phyloP scores from a whole-genome alignment of 2,888 invertebrate species.

The Scrobipalpa costella region DNA sequence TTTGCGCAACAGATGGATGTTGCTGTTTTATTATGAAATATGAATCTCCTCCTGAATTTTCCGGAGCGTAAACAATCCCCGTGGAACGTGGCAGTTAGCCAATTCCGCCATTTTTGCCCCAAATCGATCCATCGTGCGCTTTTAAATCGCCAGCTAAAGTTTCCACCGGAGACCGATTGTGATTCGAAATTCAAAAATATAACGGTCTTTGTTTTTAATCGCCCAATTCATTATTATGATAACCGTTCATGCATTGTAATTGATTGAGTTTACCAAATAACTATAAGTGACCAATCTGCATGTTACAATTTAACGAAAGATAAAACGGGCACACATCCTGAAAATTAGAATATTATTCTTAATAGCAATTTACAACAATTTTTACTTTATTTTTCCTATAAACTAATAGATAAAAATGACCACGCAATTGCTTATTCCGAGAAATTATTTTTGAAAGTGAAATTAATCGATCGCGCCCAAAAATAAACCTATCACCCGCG shows the following conservation, averaged over 20 bases:
- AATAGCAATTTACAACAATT: too few relatives aligned
- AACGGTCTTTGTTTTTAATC: constrained; percentile 32
- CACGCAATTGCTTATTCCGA: too few relatives aligned
- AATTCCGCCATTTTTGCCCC: background rate
- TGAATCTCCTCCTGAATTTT: background rate
- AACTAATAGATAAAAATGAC: too few relatives aligned
- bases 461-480: background rate
- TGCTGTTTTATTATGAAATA: background rate
- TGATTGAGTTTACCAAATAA: too few relatives aligned
- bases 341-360: too few relatives aligned
- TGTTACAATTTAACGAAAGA: too few relatives aligned
- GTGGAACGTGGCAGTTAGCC: background rate
- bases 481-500: background rate
- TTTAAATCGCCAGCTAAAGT: constrained; percentile 2
- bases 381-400: too few relatives aligned
- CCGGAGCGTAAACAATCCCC: background rate
- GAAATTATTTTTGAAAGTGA: background rate
- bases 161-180: constrained; percentile 6
- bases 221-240: background rate
- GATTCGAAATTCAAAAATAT: constrained; percentile 37
- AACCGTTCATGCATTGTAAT: too few relatives aligned
- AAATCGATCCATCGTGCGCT: background rate
- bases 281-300: too few relatives aligned
- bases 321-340: too few relatives aligned
- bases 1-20: background rate